Conservation (phyloP, 2,888 invertebrate genomes). For the Chaitophorus viminalis region DNA sequence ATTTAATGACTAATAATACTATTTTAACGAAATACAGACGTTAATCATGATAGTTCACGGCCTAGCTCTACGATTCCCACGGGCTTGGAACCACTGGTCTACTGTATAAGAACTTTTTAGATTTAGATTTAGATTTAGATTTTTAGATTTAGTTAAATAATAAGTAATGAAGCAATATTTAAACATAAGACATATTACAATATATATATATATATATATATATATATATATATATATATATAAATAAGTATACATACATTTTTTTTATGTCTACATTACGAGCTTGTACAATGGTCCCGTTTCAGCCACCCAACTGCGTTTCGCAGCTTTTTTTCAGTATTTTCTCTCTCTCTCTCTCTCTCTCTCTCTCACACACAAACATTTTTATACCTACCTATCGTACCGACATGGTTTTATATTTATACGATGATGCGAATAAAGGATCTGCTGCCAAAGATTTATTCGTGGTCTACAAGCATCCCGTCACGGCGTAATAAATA, state of each 20-base stretch:
- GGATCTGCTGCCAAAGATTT: constrained; percentile 26
- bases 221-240: not conserved
- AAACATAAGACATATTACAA: no score
- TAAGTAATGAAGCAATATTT: no score
- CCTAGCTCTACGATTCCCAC: no score
- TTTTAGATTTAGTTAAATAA: no score
- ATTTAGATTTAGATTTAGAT: no score
- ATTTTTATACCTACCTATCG: not conserved
- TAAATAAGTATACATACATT: not conserved
- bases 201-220: no score
- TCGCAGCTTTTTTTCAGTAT: not conserved
- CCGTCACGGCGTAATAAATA: constrained; percentile 35
- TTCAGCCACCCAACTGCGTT: not conserved
- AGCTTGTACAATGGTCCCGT: not conserved
- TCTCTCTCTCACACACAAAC: not conserved
- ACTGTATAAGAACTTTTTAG: no score
- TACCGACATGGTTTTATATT: not conserved
- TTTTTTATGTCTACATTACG: not conserved
- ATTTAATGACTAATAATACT: no score
- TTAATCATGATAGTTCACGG: no score
- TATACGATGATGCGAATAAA: constrained; percentile 37
- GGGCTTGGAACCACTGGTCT: no score
- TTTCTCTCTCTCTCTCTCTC: not conserved
- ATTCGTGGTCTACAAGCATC: constrained; percentile 39
- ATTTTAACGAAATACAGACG: no score